Percentiles rank a stretch among this genome's conserved stretches.
phyloP scores from a whole-genome alignment of 2,888 invertebrate genomes.

The Pammene aurita region DNA sequence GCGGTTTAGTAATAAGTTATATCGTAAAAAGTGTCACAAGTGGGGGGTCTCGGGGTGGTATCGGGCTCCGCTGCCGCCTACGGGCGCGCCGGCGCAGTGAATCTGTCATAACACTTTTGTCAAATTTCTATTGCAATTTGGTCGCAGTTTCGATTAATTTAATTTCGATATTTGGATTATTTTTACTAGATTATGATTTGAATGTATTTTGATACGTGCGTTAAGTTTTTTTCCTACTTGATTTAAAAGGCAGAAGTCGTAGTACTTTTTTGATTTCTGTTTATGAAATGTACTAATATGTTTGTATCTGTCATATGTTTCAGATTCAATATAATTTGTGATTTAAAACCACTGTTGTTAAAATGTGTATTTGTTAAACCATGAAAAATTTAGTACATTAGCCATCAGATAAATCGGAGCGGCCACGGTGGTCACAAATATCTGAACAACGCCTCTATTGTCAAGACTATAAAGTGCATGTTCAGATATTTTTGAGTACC shows the following conservation, averaged over 20 bases:
- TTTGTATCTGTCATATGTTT: no score
- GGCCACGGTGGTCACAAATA: no score
- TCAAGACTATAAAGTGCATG: no score
- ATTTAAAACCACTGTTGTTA: neutral
- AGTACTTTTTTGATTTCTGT: neutral
- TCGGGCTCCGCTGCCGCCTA: neutral
- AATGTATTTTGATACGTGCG: neutral
- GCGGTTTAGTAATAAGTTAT: neutral
- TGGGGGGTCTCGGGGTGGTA: conserved; percentile 18
- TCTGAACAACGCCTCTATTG: no score
- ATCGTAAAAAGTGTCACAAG: conserved; percentile 1
- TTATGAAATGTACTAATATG: neutral
- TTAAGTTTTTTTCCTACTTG: neutral
- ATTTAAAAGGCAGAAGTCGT: neutral
- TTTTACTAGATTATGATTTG: neutral
- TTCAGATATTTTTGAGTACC: no score
- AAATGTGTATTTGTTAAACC: conserved; percentile 1
- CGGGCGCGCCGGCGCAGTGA: conserved; percentile 32
- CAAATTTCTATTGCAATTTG: neutral
- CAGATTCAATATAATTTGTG: neutral
- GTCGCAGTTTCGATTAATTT: neutral
- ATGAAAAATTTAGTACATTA: no score
- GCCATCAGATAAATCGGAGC: no score
- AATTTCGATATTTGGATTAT: neutral
- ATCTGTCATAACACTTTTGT: conserved; percentile 21